Base-by-base conservation (phyloP, 92 coral and sea anemone species). In the Epizoanthus illoricatus region DNA sequence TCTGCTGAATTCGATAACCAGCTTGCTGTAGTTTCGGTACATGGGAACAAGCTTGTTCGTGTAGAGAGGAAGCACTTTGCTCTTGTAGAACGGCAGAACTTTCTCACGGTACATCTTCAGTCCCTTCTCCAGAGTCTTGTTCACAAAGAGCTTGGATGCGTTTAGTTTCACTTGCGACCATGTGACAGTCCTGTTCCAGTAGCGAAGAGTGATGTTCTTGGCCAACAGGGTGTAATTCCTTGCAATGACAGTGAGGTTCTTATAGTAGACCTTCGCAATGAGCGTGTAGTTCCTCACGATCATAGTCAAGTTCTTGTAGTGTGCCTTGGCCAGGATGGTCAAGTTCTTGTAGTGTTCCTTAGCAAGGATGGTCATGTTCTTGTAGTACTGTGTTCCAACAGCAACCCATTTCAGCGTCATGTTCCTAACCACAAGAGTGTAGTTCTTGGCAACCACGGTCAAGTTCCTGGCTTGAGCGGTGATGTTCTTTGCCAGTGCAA, bases 41-140 rank as follows among this genome's bases (percentile, higher is more conserved):
- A 83, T 74, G 7, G 92, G 92, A 20, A 88, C 75, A 4, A 93
- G 86, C 41, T 81, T 91, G 76, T 86, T 84, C 7, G 57, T 74
- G 69, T 84, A 87, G 74, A 74, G 82, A 7, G 93, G 93, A 13
- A 85, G 69, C 19, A 90, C 79, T 61, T 91, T 80, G 76, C 60
- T 79, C 52, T 91, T 88, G 86, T 91, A 92, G 81, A 72, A 92
- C 33, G 97, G 94, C 18, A 90, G 71, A 45, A 92, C 86, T 63
- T 88, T 87, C 11, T 80, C 87, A 9, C 81, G 87, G 85, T 88
- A 93, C 7, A 89, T 58, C 81, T 83, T 80, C 67, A 88, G 63
- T 62, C 92, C 90, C 39, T 80, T 88, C 83, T 91, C 91, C 23
- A 88, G 24, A 5, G 94, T 93, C 79, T 89, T 89, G 88, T 91